A percentile compares a stretch with the other conserved stretches of the same genome.
phyloP scores from a whole-genome alignment of 2,113 vertebrate species.

The Setophaga petechia region DNA sequence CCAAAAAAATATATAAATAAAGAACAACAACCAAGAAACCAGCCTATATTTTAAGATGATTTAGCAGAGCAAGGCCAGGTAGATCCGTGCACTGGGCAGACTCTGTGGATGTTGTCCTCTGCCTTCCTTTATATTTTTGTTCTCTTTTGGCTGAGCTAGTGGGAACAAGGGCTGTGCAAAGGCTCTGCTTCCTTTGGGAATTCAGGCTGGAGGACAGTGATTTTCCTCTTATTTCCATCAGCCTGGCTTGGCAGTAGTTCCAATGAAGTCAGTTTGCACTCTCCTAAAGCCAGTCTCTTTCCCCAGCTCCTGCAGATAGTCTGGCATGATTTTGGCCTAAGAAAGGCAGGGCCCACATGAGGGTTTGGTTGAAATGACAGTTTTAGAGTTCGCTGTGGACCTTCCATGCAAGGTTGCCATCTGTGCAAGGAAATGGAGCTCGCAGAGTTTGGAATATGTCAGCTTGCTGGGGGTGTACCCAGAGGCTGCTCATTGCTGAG shows the following conservation, averaged over 20 bases:
- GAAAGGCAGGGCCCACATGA: neutral
- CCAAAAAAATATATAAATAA: neutral
- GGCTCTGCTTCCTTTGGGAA: slow-evolving; percentile 15
- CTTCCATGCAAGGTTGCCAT: slow-evolving; percentile 61
- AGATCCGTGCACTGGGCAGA: fast-evolving
- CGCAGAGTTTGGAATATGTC: slow-evolving; percentile 1
- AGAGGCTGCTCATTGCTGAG: neutral
- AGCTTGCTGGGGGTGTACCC: neutral
- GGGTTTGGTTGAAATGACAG: slow-evolving; percentile 44
- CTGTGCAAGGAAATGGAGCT: slow-evolving; percentile 59
- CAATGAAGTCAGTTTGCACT: slow-evolving; percentile 38
- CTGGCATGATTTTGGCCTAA: slow-evolving; percentile 29
- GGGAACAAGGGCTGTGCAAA: neutral
- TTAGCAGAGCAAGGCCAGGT: neutral
- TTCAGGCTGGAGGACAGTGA: slow-evolving; percentile 7
- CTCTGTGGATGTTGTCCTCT: neutral
- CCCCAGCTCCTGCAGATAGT: slow-evolving; percentile 51
- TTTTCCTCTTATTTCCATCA: slow-evolving; percentile 45
- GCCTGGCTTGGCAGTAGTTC: slow-evolving; percentile 41
- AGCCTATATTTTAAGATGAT: neutral
- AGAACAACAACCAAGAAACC: neutral
- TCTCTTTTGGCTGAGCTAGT: neutral
- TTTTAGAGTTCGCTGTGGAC: slow-evolving; percentile 31
- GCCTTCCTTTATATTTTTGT: neutral
- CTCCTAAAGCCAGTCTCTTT: slow-evolving; percentile 29